Base-by-base conservation (phyloP, 2,888 invertebrate genomes). In the Geotrupes spiniger region DNA sequence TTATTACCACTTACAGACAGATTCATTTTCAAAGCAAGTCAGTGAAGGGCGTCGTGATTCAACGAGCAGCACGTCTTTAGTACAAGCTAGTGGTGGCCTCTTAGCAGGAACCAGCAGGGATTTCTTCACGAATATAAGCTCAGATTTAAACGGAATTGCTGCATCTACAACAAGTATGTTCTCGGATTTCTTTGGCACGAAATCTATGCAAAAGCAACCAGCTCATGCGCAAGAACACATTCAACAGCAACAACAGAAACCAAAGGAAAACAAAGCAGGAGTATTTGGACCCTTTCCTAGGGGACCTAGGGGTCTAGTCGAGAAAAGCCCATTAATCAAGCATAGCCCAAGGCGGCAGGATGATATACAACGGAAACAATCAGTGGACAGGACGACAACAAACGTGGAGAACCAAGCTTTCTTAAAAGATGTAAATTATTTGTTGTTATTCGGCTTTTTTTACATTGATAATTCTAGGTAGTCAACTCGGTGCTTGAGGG, bases 141-240 rank as follows among this genome's bases (percentile, higher is more conserved):
- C 86, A 21, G 96, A 97, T 70, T 79, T 97, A 44, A 94, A 93
- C 69, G 93, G 93, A 4, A 81, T 94, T 39, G 94, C 96, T 12
- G 89, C 92, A 1, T 92, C 95, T 56, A 95, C 94, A 0, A 85
- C 91, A 10, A 93, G 86, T 70, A 94, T 96, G 84, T 91, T 97
- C 68, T 92, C 92, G 45, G 96, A 93, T 70, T 82, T 97, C 62
- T 95, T 97, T 71, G 92, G 95, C 70, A 84, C 83, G 71, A 84
- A 70, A 54, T 59, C 56, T 9, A 53, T 50, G 14, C 66, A 64
- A 46, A 60, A 61, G 50, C 52, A 49, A 27, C 42, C 54, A 3
- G 36, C 10, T 38, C 61, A 58, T 48, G 63, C 6, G 44, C 67
- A 66, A 27, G 62, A 61, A 15, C 65, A 63, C 28, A 61, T 61